These are phyloP conservation scores for Drosophila bocki DNA, from an alignment of 1,140 invertebrate species.

Conservation along the genomic window DNA sequence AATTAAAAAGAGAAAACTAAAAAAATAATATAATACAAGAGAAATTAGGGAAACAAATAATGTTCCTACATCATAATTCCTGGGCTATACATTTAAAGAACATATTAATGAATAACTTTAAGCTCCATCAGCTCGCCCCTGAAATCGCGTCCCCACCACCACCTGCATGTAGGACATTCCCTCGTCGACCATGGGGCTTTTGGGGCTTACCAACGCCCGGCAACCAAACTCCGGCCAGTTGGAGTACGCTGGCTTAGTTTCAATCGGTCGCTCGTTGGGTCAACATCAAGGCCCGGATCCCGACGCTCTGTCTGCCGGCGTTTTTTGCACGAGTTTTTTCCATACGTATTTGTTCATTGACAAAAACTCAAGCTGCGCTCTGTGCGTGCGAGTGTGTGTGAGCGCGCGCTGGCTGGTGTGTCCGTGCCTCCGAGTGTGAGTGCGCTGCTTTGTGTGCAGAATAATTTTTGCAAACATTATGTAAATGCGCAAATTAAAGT, in stretches of 20 bases:
- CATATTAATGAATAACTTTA: background rate
- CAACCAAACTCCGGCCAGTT: conserved; percentile 20
- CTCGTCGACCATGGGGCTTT: conserved; percentile 4
- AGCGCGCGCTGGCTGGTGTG: conserved; percentile 29
- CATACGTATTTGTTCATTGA: conserved; percentile 84
- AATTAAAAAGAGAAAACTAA: background rate
- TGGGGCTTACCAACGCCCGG: conserved; percentile 27
- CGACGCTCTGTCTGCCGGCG: conserved; percentile 31
- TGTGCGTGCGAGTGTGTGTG: conserved; percentile 51
- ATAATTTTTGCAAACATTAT: conserved; percentile 75
- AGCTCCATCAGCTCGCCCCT: background rate
- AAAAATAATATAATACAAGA: background rate
- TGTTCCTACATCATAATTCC: background rate
- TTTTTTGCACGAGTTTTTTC: conserved; percentile 84
- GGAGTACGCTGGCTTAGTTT: conserved; percentile 60
- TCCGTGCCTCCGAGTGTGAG: conserved; percentile 28
- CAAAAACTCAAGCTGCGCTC: conserved; percentile 79
- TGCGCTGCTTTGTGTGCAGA: conserved; percentile 70
- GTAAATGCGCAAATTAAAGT: conserved; percentile 70
- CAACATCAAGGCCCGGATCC: conserved; percentile 33
- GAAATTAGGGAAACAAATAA: too few species aligned
- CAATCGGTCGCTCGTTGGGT: conserved; percentile 54
- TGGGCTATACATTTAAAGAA: background rate
- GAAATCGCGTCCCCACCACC: background rate
- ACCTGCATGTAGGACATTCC: background rate